phyloP scores from a whole-genome alignment of 2,888 invertebrate species.

The Drosophila anceps region DNA sequence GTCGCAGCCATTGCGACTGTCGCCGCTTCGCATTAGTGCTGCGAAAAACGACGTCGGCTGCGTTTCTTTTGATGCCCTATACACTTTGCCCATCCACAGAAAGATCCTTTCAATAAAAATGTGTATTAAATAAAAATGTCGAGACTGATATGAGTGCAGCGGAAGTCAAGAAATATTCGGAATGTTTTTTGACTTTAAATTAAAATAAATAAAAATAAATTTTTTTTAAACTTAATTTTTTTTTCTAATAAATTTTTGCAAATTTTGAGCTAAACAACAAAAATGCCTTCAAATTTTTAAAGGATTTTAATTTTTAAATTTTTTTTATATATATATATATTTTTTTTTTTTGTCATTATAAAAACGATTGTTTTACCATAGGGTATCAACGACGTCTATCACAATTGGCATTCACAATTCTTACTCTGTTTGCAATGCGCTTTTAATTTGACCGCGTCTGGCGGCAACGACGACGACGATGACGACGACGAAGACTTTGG shows the following conservation, averaged over 20 bases:
- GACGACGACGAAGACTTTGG: constrained; percentile 41
- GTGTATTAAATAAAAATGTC: not conserved
- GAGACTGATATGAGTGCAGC: not conserved
- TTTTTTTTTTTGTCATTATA: too few species aligned
- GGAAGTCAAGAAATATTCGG: too few species aligned
- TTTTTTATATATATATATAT: too few species aligned
- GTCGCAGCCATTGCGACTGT: constrained; percentile 38
- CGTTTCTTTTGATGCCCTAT: constrained; percentile 43
- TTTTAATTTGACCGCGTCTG: constrained; percentile 74
- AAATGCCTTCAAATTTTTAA: too few species aligned
- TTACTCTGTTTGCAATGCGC: constrained; percentile 55
- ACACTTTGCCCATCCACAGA: not conserved
- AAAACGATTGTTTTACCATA: not conserved
- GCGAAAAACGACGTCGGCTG: constrained; percentile 32
- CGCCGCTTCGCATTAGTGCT: constrained; percentile 63
- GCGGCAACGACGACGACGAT: constrained; percentile 34
- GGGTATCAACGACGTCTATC: constrained; percentile 17
- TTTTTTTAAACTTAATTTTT: not conserved
- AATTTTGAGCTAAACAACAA: too few species aligned
- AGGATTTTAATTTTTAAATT: not conserved
- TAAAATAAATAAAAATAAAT: not conserved
- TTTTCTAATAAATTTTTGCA: not conserved
- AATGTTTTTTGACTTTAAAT: not conserved
- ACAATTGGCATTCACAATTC: not conserved
- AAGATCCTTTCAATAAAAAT: not conserved